Percentiles rank a stretch among this genome's conserved stretches.
phyloP scores from a whole-genome alignment of 2,797 vertebrate species.

The Sebastes trivittatus region DNA sequence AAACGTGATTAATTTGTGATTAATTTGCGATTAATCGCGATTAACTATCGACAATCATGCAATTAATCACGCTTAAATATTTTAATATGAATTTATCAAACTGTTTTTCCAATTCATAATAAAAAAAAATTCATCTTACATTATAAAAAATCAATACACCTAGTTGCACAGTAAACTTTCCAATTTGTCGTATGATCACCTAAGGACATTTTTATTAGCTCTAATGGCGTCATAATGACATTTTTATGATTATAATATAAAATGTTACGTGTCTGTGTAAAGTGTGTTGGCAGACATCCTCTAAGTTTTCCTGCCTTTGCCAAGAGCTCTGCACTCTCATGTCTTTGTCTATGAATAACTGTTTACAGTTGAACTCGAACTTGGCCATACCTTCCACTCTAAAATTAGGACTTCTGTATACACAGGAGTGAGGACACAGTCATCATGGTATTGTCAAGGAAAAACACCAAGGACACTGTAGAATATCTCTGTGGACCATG shows the following conservation, averaged over 20 bases:
- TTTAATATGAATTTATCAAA: neutral
- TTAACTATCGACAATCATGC: too few relatives aligned
- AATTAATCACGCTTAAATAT: too few relatives aligned
- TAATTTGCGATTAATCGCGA: too few relatives aligned
- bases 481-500: neutral
- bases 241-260: neutral
- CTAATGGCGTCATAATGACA: neutral
- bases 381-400: neutral
- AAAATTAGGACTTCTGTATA: conserved; percentile 34
- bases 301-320: neutral
- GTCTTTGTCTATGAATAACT: conserved; percentile 21
- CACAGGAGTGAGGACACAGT: neutral
- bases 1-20: too few relatives aligned
- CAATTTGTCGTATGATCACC: neutral
- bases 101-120: neutral
- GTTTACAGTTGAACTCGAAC: conserved; percentile 39
- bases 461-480: neutral
- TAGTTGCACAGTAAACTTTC: neutral
- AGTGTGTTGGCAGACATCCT: neutral
- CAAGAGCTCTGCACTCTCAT: neutral
- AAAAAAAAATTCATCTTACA: neutral
- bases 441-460: neutral
- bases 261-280: neutral
- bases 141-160: neutral
- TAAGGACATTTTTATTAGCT: neutral